These are phyloP conservation scores for Andrena minutula DNA, from an alignment of 2,888 invertebrate species.

Conservation along the genomic window DNA sequence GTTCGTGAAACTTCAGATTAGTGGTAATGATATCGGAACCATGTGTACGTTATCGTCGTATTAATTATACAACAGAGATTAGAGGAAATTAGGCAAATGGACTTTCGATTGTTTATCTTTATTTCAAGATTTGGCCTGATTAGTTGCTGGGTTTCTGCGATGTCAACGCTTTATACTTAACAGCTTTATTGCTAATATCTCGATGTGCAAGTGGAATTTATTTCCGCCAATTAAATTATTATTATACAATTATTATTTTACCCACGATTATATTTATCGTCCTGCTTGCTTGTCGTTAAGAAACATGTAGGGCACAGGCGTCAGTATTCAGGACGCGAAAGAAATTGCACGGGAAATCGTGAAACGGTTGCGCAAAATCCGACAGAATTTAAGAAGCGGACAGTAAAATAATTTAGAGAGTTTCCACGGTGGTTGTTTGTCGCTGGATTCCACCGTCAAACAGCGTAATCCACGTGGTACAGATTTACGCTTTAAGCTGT, in stretches of 20 bases:
- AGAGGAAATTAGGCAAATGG: not conserved
- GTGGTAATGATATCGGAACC: not conserved
- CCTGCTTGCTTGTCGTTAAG: not conserved
- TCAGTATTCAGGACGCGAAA: not conserved
- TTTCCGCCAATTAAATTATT: no score
- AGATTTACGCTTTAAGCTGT: slow-evolving; percentile 44
- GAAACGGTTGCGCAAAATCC: slow-evolving; percentile 12
- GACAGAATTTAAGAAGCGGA: slow-evolving; percentile 12
- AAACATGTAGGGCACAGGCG: no score
- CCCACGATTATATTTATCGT: no score
- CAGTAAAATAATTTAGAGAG: slow-evolving; percentile 40
- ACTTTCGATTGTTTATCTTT: not conserved
- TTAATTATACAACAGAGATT: slow-evolving; percentile 5
- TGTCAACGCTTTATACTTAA: no score
- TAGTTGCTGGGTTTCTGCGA: no score
- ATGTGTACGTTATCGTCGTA: not conserved
- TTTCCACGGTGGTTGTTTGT: slow-evolving; percentile 31
- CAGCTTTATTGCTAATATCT: no score
- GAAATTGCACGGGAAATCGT: slow-evolving; percentile 7
- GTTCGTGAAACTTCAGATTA: not conserved
- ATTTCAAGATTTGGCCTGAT: no score
- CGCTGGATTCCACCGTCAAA: slow-evolving; percentile 42
- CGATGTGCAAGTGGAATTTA: no score
- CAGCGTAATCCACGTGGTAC: slow-evolving; percentile 53
- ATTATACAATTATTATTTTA: no score